These are phyloP conservation scores for Ailurus styani DNA, from an alignment of 2,113 vertebrate genomes.

Conservation along the genomic window DNA sequence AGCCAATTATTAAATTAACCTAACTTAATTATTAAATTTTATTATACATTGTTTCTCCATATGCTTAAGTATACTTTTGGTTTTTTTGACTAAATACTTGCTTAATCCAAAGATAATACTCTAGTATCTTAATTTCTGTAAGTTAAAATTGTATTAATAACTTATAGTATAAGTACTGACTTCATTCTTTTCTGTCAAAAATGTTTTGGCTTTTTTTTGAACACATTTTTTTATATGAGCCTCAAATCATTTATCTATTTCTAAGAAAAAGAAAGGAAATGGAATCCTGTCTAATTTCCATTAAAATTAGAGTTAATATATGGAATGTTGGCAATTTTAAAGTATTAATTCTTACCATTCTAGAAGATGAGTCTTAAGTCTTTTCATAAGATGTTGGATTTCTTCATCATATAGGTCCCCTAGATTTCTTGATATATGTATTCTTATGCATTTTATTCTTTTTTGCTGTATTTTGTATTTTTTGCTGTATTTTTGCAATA, in stretches of 20 bases:
- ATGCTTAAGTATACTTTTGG: neutral
- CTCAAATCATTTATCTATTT: neutral
- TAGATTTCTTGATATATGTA: neutral
- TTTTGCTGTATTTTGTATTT: no score
- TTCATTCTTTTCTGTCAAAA: neutral
- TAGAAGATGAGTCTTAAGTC: neutral
- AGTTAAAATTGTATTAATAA: neutral
- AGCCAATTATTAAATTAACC: neutral
- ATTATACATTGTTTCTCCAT: neutral
- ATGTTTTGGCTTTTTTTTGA: neutral
- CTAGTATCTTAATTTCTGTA: neutral
- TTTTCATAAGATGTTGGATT: neutral
- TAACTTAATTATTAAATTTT: neutral
- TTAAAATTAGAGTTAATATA: neutral
- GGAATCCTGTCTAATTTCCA: neutral
- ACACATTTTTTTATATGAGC: neutral
- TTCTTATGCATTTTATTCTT: neutral
- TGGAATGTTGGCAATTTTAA: neutral
- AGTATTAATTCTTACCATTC: neutral
- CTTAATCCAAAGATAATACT: neutral
- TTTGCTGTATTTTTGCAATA: no score
- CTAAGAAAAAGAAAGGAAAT: neutral
- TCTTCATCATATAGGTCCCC: neutral
- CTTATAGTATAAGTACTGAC: neutral
- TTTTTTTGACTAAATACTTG: neutral